A percentile compares a stretch with the other conserved stretches of the same genome.
Evolutionary conservation across 2,797 vertebrate species (phyloP).

Genomic region (Alfaro cultratus): DNA sequence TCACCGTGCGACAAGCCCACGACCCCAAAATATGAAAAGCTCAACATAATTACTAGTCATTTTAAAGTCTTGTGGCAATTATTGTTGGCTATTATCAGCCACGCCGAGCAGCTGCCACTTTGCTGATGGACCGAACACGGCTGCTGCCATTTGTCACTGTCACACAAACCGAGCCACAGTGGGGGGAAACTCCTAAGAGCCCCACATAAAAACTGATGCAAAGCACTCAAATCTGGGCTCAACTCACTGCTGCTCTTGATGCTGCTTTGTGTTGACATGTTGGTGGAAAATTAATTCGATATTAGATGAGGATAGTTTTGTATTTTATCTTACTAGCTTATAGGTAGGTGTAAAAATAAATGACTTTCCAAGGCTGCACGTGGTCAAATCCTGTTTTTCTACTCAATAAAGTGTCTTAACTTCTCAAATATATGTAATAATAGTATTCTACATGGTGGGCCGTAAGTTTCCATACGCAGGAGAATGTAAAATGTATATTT

Average conservation of each 20-base stretch:
- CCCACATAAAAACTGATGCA: not conserved
- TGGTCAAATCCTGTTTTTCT: not conserved
- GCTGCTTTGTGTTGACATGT: not conserved
- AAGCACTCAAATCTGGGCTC: not conserved
- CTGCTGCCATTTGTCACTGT: slow-evolving; percentile 65
- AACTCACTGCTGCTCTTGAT: not conserved
- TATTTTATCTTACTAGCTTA: not conserved
- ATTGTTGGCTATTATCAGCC: slow-evolving; percentile 66
- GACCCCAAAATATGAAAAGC: slow-evolving; percentile 59
- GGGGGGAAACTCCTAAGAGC: not conserved
- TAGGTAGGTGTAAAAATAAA: not conserved
- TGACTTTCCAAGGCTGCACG: not conserved
- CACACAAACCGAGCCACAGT: slow-evolving; percentile 22
- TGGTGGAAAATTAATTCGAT: not conserved
- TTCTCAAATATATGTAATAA: not conserved
- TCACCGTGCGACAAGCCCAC: slow-evolving; percentile 42
- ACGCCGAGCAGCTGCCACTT: slow-evolving; percentile 53
- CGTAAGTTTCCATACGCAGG: no score
- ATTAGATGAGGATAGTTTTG: not conserved
- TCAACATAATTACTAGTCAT: slow-evolving; percentile 63
- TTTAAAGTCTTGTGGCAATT: slow-evolving; percentile 59
- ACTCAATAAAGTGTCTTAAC: not conserved
- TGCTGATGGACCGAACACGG: slow-evolving; percentile 35
- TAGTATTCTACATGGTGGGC: no score
- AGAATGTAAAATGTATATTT: no score